Percentiles rank a stretch among this genome's conserved stretches.
These are phyloP conservation scores for Andrena cerasifolii DNA, from an alignment of 1,140 invertebrate genomes.

Conservation along the genomic window DNA sequence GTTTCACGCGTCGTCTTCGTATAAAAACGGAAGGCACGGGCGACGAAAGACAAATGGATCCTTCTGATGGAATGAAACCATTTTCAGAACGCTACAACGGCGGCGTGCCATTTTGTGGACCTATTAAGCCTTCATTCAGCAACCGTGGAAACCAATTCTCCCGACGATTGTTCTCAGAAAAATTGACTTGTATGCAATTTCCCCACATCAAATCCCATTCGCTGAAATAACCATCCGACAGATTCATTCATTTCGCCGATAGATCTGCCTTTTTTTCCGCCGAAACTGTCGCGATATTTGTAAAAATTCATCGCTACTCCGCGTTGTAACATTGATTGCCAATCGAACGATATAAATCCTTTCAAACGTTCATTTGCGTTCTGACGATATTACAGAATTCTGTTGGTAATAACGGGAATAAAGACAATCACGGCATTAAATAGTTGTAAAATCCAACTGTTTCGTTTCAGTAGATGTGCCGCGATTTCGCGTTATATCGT, in stretches of 20 bases:
- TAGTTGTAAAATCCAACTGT: too few relatives aligned
- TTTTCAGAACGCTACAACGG: conserved; percentile 26
- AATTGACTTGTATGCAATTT: conserved; percentile 7
- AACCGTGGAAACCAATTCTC: conserved; percentile 1
- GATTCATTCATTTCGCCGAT: neutral
- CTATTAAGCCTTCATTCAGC: conserved; percentile 63
- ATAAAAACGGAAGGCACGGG: conserved; percentile 1
- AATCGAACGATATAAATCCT: neutral
- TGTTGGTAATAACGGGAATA: neutral
- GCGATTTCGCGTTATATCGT: too few relatives aligned
- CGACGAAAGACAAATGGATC: conserved; percentile 73
- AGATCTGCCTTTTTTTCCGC: neutral
- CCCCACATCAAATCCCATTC: conserved; percentile 19
- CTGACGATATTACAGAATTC: neutral
- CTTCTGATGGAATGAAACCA: conserved; percentile 75
- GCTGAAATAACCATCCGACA: neutral
- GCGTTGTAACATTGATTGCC: neutral
- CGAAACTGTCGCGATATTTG: neutral
- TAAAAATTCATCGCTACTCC: neutral
- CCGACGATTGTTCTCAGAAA: neutral
- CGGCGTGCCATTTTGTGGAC: conserved; percentile 51
- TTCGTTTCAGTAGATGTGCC: too few relatives aligned
- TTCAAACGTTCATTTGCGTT: neutral
- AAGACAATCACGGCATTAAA: neutral
- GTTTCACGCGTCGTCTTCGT: conserved; percentile 5